phyloP scores from a whole-genome alignment of 2,113 vertebrate species.

The Pycnonotus jocosus region DNA sequence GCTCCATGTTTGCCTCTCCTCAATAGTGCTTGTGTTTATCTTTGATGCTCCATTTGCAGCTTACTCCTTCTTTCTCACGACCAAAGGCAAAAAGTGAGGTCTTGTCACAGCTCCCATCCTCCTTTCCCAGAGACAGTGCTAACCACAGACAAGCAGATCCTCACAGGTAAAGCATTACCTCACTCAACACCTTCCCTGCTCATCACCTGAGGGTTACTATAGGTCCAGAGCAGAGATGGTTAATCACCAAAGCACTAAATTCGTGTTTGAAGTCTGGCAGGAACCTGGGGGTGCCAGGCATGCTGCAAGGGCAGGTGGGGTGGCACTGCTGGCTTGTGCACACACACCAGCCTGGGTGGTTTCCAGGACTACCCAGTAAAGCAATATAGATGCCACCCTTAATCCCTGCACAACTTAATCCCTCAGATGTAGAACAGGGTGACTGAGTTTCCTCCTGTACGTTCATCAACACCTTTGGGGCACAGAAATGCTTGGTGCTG shows the following conservation, averaged over 20 bases:
- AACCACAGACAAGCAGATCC: not conserved
- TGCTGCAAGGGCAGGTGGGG: fast-evolving
- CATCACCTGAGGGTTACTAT: not conserved
- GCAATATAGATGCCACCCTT: not conserved
- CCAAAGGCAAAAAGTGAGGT: not conserved
- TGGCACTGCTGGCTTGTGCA: not conserved
- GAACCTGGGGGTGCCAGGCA: not conserved
- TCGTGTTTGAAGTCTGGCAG: not conserved
- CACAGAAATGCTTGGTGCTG: fast-evolving
- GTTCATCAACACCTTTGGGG: not conserved
- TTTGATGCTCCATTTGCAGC: not conserved
- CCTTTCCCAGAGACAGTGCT: not conserved
- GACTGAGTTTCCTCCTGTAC: not conserved
- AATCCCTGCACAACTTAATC: not conserved
- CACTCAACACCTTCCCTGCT: not conserved
- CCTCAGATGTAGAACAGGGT: not conserved
- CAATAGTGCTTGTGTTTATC: not conserved
- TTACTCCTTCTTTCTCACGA: not conserved
- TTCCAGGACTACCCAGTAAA: not conserved
- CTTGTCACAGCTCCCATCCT: not conserved
- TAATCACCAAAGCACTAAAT: not conserved
- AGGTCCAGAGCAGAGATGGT: not conserved
- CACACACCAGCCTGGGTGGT: not conserved
- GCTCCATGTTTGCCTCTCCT: not conserved
- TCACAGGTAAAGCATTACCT: not conserved